Evolutionary conservation across 2,113 vertebrate genomes (phyloP).

Genomic region (Passer montanus): DNA sequence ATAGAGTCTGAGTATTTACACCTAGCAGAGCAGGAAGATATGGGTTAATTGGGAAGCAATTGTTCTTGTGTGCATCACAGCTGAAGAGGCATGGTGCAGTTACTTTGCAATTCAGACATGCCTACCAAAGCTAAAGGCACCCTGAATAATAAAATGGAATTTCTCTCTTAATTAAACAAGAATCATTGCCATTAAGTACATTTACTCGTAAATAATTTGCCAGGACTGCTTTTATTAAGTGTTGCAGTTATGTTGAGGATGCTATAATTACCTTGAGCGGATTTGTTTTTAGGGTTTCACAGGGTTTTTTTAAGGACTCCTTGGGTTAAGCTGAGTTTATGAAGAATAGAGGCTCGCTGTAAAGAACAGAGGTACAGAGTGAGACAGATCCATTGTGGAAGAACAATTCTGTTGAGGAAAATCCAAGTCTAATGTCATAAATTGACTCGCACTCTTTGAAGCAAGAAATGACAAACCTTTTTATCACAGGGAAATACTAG

Average conservation of each 20-base stretch:
- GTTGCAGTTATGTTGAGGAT: background rate
- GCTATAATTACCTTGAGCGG: background rate
- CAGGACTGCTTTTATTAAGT: background rate
- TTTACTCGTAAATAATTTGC: background rate
- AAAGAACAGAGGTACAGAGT: background rate
- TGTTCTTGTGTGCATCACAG: background rate
- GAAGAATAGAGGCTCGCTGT: background rate
- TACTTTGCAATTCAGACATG: background rate
- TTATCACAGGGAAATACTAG: constrained; percentile 76
- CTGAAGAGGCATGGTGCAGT: background rate
- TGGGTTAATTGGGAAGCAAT: background rate
- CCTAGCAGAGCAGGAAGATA: background rate
- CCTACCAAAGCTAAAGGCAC: background rate
- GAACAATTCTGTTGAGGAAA: background rate
- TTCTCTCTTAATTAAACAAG: background rate
- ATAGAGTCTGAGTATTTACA: background rate
- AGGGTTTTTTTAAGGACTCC: background rate
- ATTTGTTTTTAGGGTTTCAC: background rate
- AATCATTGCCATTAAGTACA: background rate
- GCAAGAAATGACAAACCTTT: constrained; percentile 75
- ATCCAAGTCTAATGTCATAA: background rate
- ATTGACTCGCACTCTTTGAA: constrained; percentile 1
- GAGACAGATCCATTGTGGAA: background rate
- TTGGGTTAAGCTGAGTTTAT: background rate
- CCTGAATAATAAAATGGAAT: background rate